These are phyloP conservation scores for Tanaodytes sp. DNA, from an alignment of 2,888 invertebrate species.

Conservation along the genomic window DNA sequence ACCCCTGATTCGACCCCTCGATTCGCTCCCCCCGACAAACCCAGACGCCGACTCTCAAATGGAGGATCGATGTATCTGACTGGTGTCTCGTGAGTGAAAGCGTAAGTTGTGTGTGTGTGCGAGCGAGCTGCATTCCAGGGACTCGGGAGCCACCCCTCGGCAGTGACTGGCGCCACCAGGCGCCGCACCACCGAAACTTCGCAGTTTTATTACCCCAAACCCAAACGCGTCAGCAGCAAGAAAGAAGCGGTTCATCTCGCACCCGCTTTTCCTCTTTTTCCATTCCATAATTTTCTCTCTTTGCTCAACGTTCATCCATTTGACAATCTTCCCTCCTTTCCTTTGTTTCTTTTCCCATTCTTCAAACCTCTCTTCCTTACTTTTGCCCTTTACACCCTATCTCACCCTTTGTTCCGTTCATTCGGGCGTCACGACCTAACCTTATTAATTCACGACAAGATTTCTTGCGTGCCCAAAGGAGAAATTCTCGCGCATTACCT, in stretches of 20 bases:
- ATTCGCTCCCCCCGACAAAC: slow-evolving; percentile 20
- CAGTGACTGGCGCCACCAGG: slow-evolving; percentile 70
- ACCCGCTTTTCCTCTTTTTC: no score
- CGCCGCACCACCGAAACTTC: slow-evolving; percentile 63
- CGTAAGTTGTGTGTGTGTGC: slow-evolving; percentile 24
- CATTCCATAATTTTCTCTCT: no score
- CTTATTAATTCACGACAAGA: slow-evolving; percentile 49
- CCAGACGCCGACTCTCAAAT: neutral
- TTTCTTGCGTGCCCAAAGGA: slow-evolving; percentile 28
- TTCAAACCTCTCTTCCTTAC: neutral
- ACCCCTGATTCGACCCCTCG: slow-evolving; percentile 59
- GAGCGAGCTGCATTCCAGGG: slow-evolving; percentile 39
- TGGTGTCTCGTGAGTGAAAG: slow-evolving; percentile 28
- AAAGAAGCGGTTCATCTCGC: neutral
- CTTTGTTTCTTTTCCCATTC: neutral
- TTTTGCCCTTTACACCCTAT: neutral
- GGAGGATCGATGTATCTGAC: slow-evolving; percentile 45
- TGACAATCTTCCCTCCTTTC: neutral
- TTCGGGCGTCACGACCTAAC: slow-evolving; percentile 41
- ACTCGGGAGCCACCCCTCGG: slow-evolving; percentile 50
- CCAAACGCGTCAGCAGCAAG: neutral
- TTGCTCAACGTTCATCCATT: no score
- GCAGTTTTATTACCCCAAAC: slow-evolving; percentile 49
- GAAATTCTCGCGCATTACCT: slow-evolving; percentile 30
- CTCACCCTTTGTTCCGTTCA: slow-evolving; percentile 22